Conservation (phyloP, 2,797 vertebrate genomes). For the Sebastes alutus region DNA sequence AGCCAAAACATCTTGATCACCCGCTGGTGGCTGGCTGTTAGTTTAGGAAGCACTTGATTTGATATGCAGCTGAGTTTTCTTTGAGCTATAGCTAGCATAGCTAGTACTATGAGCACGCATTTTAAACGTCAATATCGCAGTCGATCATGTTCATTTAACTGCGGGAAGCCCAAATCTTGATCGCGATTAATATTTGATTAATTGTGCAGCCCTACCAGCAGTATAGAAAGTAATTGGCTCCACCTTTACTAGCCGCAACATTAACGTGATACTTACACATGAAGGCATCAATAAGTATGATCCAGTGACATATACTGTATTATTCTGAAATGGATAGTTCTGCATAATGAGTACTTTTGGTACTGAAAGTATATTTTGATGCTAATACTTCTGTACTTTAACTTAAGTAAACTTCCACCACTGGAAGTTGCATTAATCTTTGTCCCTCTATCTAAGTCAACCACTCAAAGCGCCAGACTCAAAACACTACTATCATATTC, state of each 20-base stretch:
- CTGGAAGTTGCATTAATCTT: conserved; percentile 20
- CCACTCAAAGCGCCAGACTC: conserved; percentile 2
- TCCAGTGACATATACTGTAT: not conserved
- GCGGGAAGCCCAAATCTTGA: not conserved
- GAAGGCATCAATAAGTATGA: not conserved
- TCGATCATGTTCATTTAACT: not conserved
- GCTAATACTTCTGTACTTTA: too few relatives aligned
- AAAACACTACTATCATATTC: not conserved
- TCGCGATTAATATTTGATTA: not conserved
- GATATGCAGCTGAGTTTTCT: too few relatives aligned
- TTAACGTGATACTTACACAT: not conserved
- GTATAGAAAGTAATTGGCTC: not conserved
- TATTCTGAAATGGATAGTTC: not conserved
- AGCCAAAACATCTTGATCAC: too few relatives aligned
- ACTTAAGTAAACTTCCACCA: not conserved
- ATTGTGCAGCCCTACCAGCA: not conserved
- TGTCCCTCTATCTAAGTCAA: conserved; percentile 20
- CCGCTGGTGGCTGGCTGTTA: too few relatives aligned
- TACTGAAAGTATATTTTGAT: too few relatives aligned
- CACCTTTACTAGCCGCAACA: not conserved
- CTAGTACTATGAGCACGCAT: not conserved
- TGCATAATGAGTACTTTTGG: too few relatives aligned
- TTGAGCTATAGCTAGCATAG: not conserved
- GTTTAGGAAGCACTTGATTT: not conserved
- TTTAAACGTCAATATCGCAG: not conserved